phyloP scores from a whole-genome alignment of 2,888 invertebrate species.

The Tetropium fuscum region DNA sequence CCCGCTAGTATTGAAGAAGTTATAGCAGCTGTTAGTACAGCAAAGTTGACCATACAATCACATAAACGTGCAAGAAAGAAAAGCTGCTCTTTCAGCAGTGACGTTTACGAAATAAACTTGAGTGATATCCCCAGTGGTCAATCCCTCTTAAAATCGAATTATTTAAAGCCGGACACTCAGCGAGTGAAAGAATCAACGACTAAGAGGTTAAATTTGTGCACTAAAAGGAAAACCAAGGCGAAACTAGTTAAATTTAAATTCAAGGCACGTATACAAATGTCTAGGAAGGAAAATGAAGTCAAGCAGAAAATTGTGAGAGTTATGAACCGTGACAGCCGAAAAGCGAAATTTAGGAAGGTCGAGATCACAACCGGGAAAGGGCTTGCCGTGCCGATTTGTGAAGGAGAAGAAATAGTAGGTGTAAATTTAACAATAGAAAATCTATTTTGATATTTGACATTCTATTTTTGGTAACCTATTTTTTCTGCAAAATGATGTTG shows the following conservation, averaged over 20 bases:
- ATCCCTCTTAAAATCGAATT: constrained; percentile 48
- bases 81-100: constrained; percentile 42
- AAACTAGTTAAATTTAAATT: constrained; percentile 52
- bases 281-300: constrained; percentile 38
- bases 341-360: constrained; percentile 43
- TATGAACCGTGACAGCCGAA: constrained; percentile 35
- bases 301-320: constrained; percentile 43
- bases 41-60: constrained; percentile 66
- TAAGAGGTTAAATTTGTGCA: constrained; percentile 26
- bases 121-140: constrained; percentile 47
- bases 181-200: constrained; percentile 18
- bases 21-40: constrained; percentile 69
- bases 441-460: too few species aligned
- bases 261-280: constrained; percentile 48
- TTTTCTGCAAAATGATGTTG: too few species aligned
- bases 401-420: constrained; percentile 67
- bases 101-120: constrained; percentile 26
- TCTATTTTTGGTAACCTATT: too few species aligned
- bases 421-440: not conserved
- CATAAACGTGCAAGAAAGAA: constrained; percentile 60
- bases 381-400: constrained; percentile 69
- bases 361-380: constrained; percentile 68
- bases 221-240: constrained; percentile 13
- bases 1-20: constrained; percentile 70
- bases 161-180: constrained; percentile 28